Evolutionary conservation across 2,888 invertebrate genomes (phyloP).

Genomic region (Heliothis peltigera): DNA sequence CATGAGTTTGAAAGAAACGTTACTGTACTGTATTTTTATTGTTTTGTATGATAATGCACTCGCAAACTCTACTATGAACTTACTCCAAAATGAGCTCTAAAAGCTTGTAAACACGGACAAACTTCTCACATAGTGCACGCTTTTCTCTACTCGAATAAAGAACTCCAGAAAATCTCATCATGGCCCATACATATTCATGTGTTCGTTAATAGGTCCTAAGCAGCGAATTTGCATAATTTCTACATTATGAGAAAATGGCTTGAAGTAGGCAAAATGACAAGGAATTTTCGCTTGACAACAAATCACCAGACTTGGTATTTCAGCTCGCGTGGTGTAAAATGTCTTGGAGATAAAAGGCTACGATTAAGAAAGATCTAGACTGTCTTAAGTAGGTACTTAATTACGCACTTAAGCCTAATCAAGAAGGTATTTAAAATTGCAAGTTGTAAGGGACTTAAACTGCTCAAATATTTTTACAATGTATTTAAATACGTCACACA

Average conservation of each 20-base stretch:
- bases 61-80: too few species aligned
- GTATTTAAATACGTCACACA: slow-evolving; percentile 5
- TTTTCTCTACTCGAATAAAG: slow-evolving; percentile 21
- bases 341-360: not conserved
- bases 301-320: slow-evolving; percentile 50
- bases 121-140: not conserved
- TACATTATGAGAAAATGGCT: slow-evolving; percentile 68
- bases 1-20: too few species aligned
- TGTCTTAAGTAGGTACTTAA: too few species aligned
- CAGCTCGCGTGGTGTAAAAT: slow-evolving; percentile 7
- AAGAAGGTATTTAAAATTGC: too few species aligned
- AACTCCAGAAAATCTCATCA: slow-evolving; percentile 24
- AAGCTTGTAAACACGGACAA: not conserved
- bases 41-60: too few species aligned
- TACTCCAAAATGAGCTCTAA: too few species aligned
- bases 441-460: too few species aligned
- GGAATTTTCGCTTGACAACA: slow-evolving; percentile 62
- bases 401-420: too few species aligned
- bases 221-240: slow-evolving; percentile 70
- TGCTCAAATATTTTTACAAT: not conserved
- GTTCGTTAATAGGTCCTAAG: slow-evolving; percentile 47
- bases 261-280: slow-evolving; percentile 62
- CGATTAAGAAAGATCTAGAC: not conserved
- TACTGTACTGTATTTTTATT: too few species aligned
- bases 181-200: slow-evolving; percentile 68